phyloP scores from a whole-genome alignment of 2,797 vertebrate species.

The Pitangus sulphuratus region DNA sequence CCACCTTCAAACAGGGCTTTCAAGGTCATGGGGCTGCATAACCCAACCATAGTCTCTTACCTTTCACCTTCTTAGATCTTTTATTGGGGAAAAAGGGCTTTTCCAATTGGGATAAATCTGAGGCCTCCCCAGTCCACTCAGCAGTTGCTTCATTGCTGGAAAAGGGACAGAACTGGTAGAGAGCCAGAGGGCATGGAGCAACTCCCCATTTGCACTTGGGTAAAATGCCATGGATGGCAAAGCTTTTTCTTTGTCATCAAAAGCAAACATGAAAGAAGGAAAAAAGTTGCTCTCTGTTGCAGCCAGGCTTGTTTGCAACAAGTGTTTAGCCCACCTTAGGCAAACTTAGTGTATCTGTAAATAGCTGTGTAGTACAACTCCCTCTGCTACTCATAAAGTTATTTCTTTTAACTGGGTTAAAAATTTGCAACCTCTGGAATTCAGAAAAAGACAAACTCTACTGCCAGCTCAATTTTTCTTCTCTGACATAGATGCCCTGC shows the following conservation, averaged over 20 bases:
- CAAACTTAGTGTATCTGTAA: neutral
- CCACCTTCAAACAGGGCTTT: neutral
- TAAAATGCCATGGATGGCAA: neutral
- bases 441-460: neutral
- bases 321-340: neutral
- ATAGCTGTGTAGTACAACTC: neutral
- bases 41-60: neutral
- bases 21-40: neutral
- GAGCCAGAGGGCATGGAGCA: neutral
- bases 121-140: neutral
- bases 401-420: neutral
- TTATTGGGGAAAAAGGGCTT: neutral
- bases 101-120: neutral
- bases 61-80: neutral
- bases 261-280: neutral
- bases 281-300: neutral
- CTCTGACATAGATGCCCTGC: fast-evolving
- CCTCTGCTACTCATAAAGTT: fast-evolving
- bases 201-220: neutral
- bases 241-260: neutral
- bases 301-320: neutral
- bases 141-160: neutral
- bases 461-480: neutral
- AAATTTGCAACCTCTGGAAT: neutral
- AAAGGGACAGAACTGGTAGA: neutral